Percentiles rank a stretch among this genome's conserved stretches.
These are phyloP conservation scores for Diplosoma virens DNA, from an alignment of 23 tunicate genomes.

Conservation along the genomic window DNA sequence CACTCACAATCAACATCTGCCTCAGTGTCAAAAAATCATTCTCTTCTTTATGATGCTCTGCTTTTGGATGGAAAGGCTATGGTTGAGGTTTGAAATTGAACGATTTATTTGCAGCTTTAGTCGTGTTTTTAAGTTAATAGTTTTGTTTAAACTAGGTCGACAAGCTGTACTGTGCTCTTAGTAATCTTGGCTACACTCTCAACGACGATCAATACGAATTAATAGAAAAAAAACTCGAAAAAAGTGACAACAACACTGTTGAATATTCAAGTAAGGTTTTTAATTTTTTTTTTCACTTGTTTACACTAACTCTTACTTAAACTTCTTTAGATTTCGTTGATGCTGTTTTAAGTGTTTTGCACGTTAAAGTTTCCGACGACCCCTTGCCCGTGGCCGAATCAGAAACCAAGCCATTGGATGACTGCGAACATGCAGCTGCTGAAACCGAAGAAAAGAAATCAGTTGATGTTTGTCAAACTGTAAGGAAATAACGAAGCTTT, in stretches of 20 bases:
- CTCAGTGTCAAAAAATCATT: no score
- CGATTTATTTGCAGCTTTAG: neutral
- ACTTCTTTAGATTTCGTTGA: constrained; percentile 17
- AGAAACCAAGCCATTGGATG: no score
- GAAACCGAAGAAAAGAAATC: no score
- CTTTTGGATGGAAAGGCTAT: constrained; percentile 1
- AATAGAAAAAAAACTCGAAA: neutral
- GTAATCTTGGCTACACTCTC: constrained; percentile 4
- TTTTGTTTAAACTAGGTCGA: constrained; percentile 1
- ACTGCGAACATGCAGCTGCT: no score
- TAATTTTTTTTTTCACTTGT: neutral
- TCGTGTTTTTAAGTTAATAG: neutral
- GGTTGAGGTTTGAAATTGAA: constrained; percentile 27
- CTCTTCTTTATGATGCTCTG: no score
- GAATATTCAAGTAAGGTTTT: constrained; percentile 23
- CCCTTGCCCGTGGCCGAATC: no score
- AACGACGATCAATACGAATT: constrained; percentile 4
- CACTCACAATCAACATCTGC: no score
- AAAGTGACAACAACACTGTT: constrained; percentile 4
- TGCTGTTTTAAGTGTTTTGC: neutral
- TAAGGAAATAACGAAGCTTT: no score
- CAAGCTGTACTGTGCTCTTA: constrained; percentile 24
- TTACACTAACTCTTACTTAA: neutral
- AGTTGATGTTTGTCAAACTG: no score
- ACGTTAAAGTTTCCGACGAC: neutral